Base-by-base conservation (phyloP, 2,113 vertebrate genomes). In the Geococcyx californianus region DNA sequence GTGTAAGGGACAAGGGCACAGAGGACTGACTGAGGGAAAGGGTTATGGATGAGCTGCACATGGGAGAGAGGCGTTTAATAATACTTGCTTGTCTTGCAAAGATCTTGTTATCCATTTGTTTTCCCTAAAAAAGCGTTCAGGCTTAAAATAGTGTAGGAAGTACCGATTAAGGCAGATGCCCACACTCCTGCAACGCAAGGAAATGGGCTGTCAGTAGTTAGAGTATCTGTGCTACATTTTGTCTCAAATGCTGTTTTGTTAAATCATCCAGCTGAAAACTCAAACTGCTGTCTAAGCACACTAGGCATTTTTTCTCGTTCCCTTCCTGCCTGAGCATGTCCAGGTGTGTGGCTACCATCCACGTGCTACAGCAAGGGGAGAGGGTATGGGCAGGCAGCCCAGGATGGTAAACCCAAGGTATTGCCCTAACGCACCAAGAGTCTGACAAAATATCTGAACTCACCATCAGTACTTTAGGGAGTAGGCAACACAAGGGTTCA, bases 251-350 rank as follows among this genome's bases (percentile, higher is more conserved):
- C 31, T 77, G 42, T 59, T 73, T 59, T 87, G 33, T 59, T 83
- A 85, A 83, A 42, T 13, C 38, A 81, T 16, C 45, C 81, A 72
- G 33, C 59, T 85, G 31, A 89, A 82, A 89, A 23, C 12, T 18
- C 24, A 34, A 51, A 36, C 11, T 40, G 67, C 42, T 69, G 34
- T 44, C 38, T 63, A 45, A 69, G 42, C 0, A 0, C 0, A 0
- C 23, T 0, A 1, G 34, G 60, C 3, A 0, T 91, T 91, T 84
- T 68, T 40, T 60, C 36, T 47, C 55, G 28, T 67, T 40, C 60
- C 79, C 33, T 34, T 83, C 63, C 31, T 59, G 45, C 67, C 45
- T 24, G 58, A 79, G 63, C 2, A 0, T 31, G 49, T 42, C 70
- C 0, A 0, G 16, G 7, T 66, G 31, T 4, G 1, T 1, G 6